These are phyloP conservation scores for Pica pica DNA, from an alignment of 2,113 vertebrate species.

Conservation along the genomic window DNA sequence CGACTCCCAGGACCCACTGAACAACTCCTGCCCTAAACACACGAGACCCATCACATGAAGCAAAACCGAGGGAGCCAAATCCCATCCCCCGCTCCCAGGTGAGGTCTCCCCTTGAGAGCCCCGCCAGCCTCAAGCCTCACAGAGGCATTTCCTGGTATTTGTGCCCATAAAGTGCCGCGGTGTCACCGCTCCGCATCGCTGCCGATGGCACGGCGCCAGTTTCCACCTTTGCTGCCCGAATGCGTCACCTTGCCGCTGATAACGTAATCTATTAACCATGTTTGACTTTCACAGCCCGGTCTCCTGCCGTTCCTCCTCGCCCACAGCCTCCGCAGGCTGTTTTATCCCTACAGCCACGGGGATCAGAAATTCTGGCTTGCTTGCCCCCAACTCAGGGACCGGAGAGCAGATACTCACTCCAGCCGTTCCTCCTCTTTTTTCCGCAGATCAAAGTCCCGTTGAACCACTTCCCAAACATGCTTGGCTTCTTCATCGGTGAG, in stretches of 20 bases:
- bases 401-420: slow-evolving; percentile 70
- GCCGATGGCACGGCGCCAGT: neutral
- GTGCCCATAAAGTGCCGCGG: fast-evolving
- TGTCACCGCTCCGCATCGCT: fast-evolving
- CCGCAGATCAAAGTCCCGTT: slow-evolving; percentile 87
- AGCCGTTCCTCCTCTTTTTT: slow-evolving; percentile 89
- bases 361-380: fast-evolving
- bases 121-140: neutral
- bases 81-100: neutral
- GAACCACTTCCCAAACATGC: slow-evolving; percentile 91
- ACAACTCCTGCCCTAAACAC: neutral
- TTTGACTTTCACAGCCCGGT: neutral
- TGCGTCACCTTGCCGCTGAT: neutral
- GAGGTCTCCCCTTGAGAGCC: neutral
- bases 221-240: neutral
- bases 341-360: neutral
- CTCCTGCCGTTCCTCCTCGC: neutral
- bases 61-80: neutral
- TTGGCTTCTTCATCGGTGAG: slow-evolving; percentile 90
- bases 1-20: neutral
- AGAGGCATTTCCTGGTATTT: neutral
- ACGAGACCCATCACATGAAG: neutral
- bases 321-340: fast-evolving
- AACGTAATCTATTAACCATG: neutral
- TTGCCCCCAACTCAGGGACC: fast-evolving